A percentile compares a stretch with the other conserved stretches of the same genome.
phyloP scores from a whole-genome alignment of 2,888 invertebrate genomes.

The Parnassius glacialis region DNA sequence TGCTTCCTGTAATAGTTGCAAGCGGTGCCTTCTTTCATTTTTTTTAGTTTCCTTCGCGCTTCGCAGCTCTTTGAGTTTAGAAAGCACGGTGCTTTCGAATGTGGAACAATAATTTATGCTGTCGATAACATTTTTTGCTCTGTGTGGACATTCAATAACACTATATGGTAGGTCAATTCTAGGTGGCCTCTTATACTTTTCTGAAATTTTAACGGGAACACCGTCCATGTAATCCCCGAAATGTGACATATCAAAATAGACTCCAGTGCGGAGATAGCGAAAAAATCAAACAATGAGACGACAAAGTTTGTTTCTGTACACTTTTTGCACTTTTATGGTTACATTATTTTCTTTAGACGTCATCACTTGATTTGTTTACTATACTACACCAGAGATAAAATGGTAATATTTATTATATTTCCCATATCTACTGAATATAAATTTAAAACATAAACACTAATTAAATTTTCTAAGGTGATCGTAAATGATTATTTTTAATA shows the following conservation, averaged over 20 bases:
- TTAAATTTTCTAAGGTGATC: slow-evolving; percentile 32
- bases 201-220: slow-evolving; percentile 93
- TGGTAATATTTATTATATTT: slow-evolving; percentile 30
- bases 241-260: slow-evolving; percentile 70
- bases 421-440: slow-evolving; percentile 44
- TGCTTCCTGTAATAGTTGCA: slow-evolving; percentile 81
- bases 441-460: slow-evolving; percentile 36
- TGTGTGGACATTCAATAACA: slow-evolving; percentile 55
- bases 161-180: slow-evolving; percentile 76
- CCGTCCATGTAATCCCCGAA: slow-evolving; percentile 87
- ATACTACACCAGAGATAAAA: slow-evolving; percentile 34
- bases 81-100: slow-evolving; percentile 86
- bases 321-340: slow-evolving; percentile 72
- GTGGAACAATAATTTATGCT: slow-evolving; percentile 82
- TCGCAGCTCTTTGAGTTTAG: slow-evolving; percentile 86
- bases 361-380: slow-evolving; percentile 57
- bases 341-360: slow-evolving; percentile 70
- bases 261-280: slow-evolving; percentile 45
- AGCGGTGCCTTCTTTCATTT: slow-evolving; percentile 82
- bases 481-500: slow-evolving; percentile 25
- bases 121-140: slow-evolving; percentile 65
- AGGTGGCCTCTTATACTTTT: slow-evolving; percentile 91
- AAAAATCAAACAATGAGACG: slow-evolving; percentile 66
- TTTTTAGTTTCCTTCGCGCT: slow-evolving; percentile 83
- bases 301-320: slow-evolving; percentile 66